A percentile compares a stretch with the other conserved stretches of the same genome.
These are phyloP conservation scores for Drosophila silvestris DNA, from an alignment of 2,888 invertebrate genomes.

Conservation along the genomic window DNA sequence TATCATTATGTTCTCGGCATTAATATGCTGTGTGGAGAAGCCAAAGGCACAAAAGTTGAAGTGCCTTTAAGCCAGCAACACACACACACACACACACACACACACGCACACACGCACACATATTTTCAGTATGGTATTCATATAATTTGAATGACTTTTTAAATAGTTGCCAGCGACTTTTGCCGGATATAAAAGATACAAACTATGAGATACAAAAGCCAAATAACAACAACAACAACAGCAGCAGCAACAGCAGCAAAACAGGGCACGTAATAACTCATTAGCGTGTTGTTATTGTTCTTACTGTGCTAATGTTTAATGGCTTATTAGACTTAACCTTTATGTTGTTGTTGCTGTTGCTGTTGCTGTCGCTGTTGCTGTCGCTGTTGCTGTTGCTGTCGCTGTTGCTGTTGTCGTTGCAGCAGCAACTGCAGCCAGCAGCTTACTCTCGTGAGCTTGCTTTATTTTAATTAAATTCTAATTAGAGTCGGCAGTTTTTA, in stretches of 20 bases:
- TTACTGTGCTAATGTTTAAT: conserved; percentile 69
- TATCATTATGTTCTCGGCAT: conserved; percentile 84
- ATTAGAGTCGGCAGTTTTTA: conserved; percentile 75
- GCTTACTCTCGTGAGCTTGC: conserved; percentile 18
- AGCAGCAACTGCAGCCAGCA: conserved; percentile 32
- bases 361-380: background rate
- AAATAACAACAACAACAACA: background rate
- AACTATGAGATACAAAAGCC: conserved; percentile 29
- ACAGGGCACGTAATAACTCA: conserved; percentile 77
- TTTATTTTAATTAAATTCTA: conserved; percentile 84
- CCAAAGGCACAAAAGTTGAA: conserved; percentile 42
- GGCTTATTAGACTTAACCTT: conserved; percentile 77
- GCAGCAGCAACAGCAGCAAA: conserved; percentile 1
- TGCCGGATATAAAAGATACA: conserved; percentile 35
- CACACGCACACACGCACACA: conserved; percentile 24
- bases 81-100: conserved; percentile 3
- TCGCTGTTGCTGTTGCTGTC: background rate
- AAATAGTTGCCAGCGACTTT: conserved; percentile 76
- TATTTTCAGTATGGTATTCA: conserved; percentile 62
- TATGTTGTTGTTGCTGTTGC: conserved; percentile 3
- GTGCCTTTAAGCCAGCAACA: conserved; percentile 58
- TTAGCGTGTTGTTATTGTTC: conserved; percentile 61
- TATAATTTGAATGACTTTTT: conserved; percentile 84
- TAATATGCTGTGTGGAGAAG: conserved; percentile 69
- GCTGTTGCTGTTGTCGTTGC: conserved; percentile 5